Conservation (phyloP, 2,888 invertebrate genomes). For the Esperia sulphurella region DNA sequence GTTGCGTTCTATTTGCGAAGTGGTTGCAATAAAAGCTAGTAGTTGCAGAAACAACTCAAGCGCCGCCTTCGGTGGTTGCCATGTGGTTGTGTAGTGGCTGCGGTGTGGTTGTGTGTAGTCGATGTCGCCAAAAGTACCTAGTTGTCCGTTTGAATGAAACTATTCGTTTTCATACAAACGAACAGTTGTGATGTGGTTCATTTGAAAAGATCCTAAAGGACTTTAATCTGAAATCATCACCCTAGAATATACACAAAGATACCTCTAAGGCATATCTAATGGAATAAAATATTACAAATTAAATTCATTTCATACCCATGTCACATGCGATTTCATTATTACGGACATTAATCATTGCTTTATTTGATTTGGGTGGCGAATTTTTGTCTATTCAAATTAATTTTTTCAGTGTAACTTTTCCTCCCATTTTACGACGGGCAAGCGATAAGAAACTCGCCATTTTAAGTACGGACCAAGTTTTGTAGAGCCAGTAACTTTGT, state of each 20-base stretch:
- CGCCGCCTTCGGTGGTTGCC: too few species aligned
- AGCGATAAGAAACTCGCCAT: neutral
- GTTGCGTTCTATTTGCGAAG: too few species aligned
- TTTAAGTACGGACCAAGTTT: neutral
- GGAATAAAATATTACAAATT: neutral
- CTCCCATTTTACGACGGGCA: neutral
- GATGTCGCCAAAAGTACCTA: too few species aligned
- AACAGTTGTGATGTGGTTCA: too few species aligned
- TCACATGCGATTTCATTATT: constrained; percentile 10
- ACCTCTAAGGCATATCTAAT: neutral
- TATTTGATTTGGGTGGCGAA: constrained; percentile 8
- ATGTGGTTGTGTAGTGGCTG: too few species aligned
- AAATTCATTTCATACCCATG: neutral
- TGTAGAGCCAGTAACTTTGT: neutral
- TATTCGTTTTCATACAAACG: too few species aligned
- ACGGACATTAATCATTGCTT: constrained; percentile 12
- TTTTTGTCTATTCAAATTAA: constrained; percentile 5
- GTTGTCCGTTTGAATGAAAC: too few species aligned
- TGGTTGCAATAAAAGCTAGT: too few species aligned
- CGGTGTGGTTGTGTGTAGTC: too few species aligned
- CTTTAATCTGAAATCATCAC: too few species aligned
- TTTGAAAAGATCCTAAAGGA: too few species aligned
- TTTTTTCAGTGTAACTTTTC: constrained; percentile 1
- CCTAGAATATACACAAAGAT: neutral
- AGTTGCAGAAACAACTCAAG: too few species aligned